Evolutionary conservation across 2,888 invertebrate genomes (phyloP).

Genomic region (Aromia moschata): DNA sequence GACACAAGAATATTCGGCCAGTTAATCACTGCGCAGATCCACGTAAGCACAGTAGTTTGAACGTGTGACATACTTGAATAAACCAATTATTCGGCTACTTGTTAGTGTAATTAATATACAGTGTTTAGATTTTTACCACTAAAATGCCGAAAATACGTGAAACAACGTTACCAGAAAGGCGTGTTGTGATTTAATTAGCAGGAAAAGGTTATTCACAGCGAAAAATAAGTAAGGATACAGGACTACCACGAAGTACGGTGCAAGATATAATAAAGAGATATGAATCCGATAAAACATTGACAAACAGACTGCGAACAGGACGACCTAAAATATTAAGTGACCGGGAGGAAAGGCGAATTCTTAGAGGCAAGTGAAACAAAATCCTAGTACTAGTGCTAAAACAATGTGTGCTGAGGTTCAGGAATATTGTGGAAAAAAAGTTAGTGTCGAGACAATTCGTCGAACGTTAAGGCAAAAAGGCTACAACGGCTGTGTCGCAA

Average conservation of each 20-base stretch:
- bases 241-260: background rate
- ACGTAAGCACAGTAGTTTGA: background rate
- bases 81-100: background rate
- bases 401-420: background rate
- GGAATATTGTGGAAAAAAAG: background rate
- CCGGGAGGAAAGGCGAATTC: background rate
- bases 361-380: background rate
- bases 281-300: background rate
- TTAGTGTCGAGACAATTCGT: background rate
- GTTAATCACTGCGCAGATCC: background rate
- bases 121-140: too few species aligned
- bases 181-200: background rate
- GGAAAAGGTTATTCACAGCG: background rate
- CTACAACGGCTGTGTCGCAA: background rate
- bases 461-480: background rate
- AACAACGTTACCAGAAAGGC: background rate
- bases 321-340: background rate
- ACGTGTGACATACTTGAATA: too few species aligned
- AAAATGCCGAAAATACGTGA: background rate
- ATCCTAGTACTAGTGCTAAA: background rate
- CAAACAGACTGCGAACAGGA: background rate
- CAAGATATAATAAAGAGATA: background rate
- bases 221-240: background rate
- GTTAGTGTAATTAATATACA: background rate
- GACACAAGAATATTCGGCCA: background rate